phyloP scores from a whole-genome alignment of 1,140 invertebrate species.

The Drosophila teissieri region DNA sequence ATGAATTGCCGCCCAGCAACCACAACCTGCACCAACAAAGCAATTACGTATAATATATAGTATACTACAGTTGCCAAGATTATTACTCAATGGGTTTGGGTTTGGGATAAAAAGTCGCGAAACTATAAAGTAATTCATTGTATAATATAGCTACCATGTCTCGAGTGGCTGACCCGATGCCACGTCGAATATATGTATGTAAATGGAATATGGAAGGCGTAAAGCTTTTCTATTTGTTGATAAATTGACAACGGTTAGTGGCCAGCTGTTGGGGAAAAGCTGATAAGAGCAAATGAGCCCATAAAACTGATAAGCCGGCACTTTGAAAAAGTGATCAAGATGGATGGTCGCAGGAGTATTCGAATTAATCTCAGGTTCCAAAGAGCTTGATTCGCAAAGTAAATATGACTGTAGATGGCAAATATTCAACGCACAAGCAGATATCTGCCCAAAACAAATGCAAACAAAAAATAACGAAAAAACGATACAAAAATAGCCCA shows the following conservation, averaged over 20 bases:
- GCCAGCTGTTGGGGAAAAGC: slow-evolving; percentile 12
- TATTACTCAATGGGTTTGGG: slow-evolving; percentile 34
- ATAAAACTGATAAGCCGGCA: slow-evolving; percentile 25
- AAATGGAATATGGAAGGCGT: background rate
- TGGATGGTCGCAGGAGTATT: slow-evolving; percentile 5
- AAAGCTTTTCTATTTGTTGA: slow-evolving; percentile 25
- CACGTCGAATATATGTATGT: background rate
- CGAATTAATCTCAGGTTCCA: slow-evolving; percentile 14
- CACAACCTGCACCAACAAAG: slow-evolving; percentile 57
- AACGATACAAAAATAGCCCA: slow-evolving; percentile 33
- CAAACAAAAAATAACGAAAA: slow-evolving; percentile 15
- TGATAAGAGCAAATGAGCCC: slow-evolving; percentile 33
- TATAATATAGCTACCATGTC: slow-evolving; percentile 5
- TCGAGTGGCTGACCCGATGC: slow-evolving; percentile 12
- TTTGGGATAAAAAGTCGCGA: slow-evolving; percentile 7
- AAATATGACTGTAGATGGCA: slow-evolving; percentile 29
- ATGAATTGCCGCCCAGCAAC: slow-evolving; percentile 24
- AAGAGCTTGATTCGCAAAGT: slow-evolving; percentile 13
- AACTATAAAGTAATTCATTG: slow-evolving; percentile 35
- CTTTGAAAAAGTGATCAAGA: slow-evolving; percentile 22
- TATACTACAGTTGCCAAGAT: slow-evolving; percentile 12
- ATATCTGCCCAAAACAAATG: slow-evolving; percentile 27
- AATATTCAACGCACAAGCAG: slow-evolving; percentile 13
- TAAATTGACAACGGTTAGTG: background rate
- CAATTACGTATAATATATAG: slow-evolving; percentile 21